A percentile compares a stretch with the other conserved stretches of the same genome.
Conservation (phyloP, 2,888 invertebrate genomes). For the Trissolcus japonicus region DNA sequence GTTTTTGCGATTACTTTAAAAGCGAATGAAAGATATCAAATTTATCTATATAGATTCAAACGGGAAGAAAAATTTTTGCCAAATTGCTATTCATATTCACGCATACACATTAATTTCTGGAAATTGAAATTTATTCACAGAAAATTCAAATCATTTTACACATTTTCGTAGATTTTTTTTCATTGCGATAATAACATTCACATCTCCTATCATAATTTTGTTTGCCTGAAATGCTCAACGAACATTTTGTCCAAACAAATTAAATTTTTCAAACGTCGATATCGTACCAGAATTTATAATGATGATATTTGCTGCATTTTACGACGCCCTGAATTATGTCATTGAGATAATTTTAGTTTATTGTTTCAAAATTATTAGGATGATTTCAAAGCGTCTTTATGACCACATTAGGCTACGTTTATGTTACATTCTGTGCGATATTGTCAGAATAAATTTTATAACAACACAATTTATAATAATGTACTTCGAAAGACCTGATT, state of each 20-base stretch:
- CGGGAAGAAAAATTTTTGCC: conserved; percentile 39
- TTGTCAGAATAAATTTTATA: conserved; percentile 20
- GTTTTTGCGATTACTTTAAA: conserved; percentile 55
- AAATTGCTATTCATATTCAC: conserved; percentile 17
- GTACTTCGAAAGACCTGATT: not conserved
- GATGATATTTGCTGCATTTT: conserved; percentile 50
- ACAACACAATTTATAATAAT: not conserved
- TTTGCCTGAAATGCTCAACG: conserved; percentile 22
- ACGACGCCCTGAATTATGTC: conserved; percentile 47
- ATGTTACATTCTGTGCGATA: conserved; percentile 4
- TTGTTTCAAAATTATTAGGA: conserved; percentile 51
- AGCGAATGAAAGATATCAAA: conserved; percentile 48
- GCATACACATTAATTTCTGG: conserved; percentile 9
- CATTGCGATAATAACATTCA: conserved; percentile 24
- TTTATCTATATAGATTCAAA: conserved; percentile 48
- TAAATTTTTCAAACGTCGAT: conserved; percentile 39
- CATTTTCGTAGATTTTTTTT: conserved; percentile 29
- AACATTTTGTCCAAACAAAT: conserved; percentile 39
- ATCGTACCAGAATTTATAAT: conserved; percentile 37
- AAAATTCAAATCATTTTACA: conserved; percentile 35
- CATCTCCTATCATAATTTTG: conserved; percentile 18
- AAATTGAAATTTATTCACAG: conserved; percentile 5
- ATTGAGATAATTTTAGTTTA: conserved; percentile 54
- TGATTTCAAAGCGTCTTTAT: conserved; percentile 47
- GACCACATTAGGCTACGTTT: conserved; percentile 38